Base-by-base conservation (phyloP, 2,113 vertebrate species). In the Bubo scandiacus region DNA sequence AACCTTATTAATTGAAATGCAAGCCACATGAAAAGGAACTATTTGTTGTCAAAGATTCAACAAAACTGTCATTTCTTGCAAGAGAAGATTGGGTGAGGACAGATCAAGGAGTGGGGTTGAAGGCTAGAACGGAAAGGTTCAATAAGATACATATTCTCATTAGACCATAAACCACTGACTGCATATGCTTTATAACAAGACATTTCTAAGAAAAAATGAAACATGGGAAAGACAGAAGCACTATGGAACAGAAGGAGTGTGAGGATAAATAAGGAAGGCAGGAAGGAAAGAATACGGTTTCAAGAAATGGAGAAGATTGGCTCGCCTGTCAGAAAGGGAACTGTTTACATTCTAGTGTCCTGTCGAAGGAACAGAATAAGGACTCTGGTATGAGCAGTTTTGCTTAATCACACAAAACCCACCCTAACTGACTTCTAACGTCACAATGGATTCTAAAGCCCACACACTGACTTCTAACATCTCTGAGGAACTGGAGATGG, bases 231-330 rank as follows among this genome's bases (percentile, higher is more conserved):
- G 61, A 79, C 65, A 93, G n/a, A 92, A 86, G 61, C 38, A 81
- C 51, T 67, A 3, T 58, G 59, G 73, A 97, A 72, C 92, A 96
- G 86, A 93, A 93, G 88, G 88, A 94, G 61, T 52, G 80, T 89
- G 94, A 93, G 83, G 86, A 94, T 94, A 96, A 96, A 95, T 95
- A 94, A 65, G 77, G 70, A 91, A 94, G 61, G 61, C 68, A 92
- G 72, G 62, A 95, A 94, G 68, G 47, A 71, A 89, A 91, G 61
- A 71, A 47, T 84, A 11, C 5, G 3, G 13, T 57, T 86, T 84
- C 29, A 54, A 92, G 68, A 94, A 71, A 84, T 42, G 61, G 70
- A 86, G 61, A 84, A 58, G 19, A 58, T 40, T 38, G 29, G 20
- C 29, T 89, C 0, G 11, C 26, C 52, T 86, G 47, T 71, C 57